A percentile compares a stretch with the other conserved stretches of the same genome.
phyloP scores from a whole-genome alignment of 2,113 vertebrate species.

The Cygnus buccinator region DNA sequence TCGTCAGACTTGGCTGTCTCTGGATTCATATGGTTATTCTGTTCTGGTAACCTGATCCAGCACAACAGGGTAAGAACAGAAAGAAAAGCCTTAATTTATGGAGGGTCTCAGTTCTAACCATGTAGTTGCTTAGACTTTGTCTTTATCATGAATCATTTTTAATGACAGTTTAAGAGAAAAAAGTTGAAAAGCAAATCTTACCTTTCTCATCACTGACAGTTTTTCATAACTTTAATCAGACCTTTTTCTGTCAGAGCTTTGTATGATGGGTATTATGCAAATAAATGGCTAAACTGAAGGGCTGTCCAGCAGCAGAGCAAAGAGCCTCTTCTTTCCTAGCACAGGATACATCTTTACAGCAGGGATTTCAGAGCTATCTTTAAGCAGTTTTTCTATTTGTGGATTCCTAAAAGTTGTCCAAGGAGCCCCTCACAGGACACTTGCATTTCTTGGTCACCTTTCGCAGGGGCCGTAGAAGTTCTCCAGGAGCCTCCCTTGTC shows the following conservation, averaged over 20 bases:
- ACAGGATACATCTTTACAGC: neutral
- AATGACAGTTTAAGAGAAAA: conserved; percentile 73
- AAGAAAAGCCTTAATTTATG: conserved; percentile 64
- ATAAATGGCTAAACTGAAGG: neutral
- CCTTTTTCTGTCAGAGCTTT: conserved; percentile 31
- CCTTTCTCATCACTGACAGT: conserved; percentile 67
- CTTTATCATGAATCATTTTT: conserved; percentile 74
- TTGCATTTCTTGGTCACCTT: neutral
- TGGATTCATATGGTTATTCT: neutral
- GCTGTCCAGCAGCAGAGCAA: neutral
- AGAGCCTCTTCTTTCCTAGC: neutral
- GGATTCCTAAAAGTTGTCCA: neutral
- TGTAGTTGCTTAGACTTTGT: conserved; percentile 51
- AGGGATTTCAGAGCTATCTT: neutral
- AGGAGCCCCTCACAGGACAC: neutral
- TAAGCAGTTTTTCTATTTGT: neutral
- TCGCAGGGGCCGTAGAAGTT: neutral
- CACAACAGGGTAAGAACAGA: conserved; percentile 17
- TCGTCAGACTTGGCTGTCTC: neutral
- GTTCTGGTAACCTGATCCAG: conserved; percentile 66
- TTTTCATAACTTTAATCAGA: conserved; percentile 70
- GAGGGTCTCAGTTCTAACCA: conserved; percentile 62
- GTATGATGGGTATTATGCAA: neutral
- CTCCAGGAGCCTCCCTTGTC: neutral
- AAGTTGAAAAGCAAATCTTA: conserved; percentile 67